Base-by-base conservation (phyloP, 2,113 vertebrate species). In the Zosterops hypoxanthus region DNA sequence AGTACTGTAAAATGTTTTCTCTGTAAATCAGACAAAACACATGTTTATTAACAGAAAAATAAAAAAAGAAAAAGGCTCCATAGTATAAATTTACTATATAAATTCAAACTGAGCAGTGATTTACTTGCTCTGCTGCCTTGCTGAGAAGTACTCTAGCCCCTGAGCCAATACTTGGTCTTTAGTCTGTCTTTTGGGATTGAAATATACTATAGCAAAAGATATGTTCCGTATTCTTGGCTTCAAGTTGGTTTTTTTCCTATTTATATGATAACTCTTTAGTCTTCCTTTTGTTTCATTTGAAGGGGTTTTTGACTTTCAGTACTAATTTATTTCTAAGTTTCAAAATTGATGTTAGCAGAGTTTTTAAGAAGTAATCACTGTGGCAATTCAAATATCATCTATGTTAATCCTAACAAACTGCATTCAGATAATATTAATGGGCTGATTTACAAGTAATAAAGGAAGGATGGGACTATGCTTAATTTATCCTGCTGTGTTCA, bases 391-490 rank as follows among this genome's bases (percentile, higher is more conserved):
- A 94, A 92, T 85, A 83, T 47, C 65, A 52, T 82, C 69, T 79
- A 20, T 34, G 23, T 55, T 96, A 88, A 94, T 95, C 69, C 49
- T 66, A 88, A 95, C n/a, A 92, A 92, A 85, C 50, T 71, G 44
- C 78, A 83, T 65, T 93, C 78, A 91, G 82, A 93, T 94, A 94
- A 96, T 42, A 81, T 88, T 92, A 95, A 92, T 80, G 50, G 68
- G 22, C 69, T 94, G 56, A 96, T 92, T 96, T 96, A 95, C 93
- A 95, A 96, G 89, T 82, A 96, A 95, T 70, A 94, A 90, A 95
- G 60, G 55, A 84, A 92, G 44, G 69, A 78, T 84, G 47, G 70
- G 39, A 76, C 59, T 82, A 71, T n/a, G n/a, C 50, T 81, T 80
- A 80, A 72, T 47, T 61, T 80, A 85, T 90, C 86, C 76, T 1